These are phyloP conservation scores for Drosophila infuscata DNA, from an alignment of 2,888 invertebrate genomes.

Conservation along the genomic window DNA sequence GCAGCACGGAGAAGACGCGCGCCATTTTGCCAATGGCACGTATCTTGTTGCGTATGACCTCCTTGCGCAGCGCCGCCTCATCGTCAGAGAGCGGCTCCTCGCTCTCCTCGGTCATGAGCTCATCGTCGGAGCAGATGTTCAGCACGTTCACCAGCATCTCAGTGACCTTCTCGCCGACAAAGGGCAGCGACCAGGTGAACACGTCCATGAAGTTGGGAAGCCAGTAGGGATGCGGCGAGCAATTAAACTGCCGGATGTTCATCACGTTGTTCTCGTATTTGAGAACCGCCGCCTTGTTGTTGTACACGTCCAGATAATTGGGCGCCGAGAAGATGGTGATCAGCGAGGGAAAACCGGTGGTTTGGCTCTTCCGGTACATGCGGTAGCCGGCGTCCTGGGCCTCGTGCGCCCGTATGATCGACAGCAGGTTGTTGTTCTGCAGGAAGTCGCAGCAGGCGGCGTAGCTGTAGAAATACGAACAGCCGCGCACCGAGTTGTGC, in stretches of 20 bases:
- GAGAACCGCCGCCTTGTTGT: slow-evolving; percentile 99
- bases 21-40: slow-evolving; percentile 99
- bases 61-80: slow-evolving; percentile 97
- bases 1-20: slow-evolving; percentile 98
- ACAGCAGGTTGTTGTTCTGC: slow-evolving; percentile 99
- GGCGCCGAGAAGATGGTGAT: slow-evolving; percentile 99
- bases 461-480: slow-evolving; percentile 99
- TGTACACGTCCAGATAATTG: slow-evolving; percentile 99
- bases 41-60: slow-evolving; percentile 99
- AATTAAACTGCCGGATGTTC: slow-evolving; percentile 99
- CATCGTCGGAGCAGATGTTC: slow-evolving; percentile 99
- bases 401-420: slow-evolving; percentile 99
- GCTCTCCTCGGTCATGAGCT: slow-evolving; percentile 98
- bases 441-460: slow-evolving; percentile 99
- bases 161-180: slow-evolving; percentile 99
- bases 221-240: slow-evolving; percentile 99
- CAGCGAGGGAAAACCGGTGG: slow-evolving; percentile 99
- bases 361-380: slow-evolving; percentile 99
- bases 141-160: slow-evolving; percentile 99
- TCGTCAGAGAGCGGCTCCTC: slow-evolving; percentile 88
- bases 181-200: slow-evolving; percentile 99
- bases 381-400: slow-evolving; percentile 99
- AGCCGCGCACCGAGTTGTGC: slow-evolving; percentile 99
- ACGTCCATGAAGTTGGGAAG: slow-evolving; percentile 99
- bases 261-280: slow-evolving; percentile 99